phyloP scores from a whole-genome alignment of 2,797 vertebrate species.

The Hyperoplus immaculatus region DNA sequence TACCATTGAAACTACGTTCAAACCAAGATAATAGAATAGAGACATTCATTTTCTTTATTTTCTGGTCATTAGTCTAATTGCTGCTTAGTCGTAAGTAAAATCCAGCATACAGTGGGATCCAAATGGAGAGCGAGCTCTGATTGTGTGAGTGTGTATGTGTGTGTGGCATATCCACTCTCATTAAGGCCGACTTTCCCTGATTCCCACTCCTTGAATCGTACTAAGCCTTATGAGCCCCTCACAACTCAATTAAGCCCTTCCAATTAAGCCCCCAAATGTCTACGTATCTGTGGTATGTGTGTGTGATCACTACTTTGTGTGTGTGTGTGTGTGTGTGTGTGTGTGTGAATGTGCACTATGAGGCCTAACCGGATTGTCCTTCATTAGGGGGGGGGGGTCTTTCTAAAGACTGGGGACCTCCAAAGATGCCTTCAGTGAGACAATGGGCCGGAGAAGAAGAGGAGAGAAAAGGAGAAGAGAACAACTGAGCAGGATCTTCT shows the following conservation, averaged over 20 bases:
- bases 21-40: constrained; percentile 38
- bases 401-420: constrained; percentile 79
- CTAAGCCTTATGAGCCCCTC: constrained; percentile 84
- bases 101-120: constrained; percentile 54
- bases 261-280: constrained; percentile 78
- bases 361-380: constrained; percentile 86
- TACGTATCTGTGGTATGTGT: constrained; percentile 39
- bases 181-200: constrained; percentile 80
- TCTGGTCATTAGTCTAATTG: constrained; percentile 79
- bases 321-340: constrained; percentile 30
- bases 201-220: constrained; percentile 78
- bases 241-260: constrained; percentile 84
- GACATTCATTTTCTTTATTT: constrained; percentile 62
- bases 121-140: constrained; percentile 51
- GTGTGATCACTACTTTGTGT: constrained; percentile 36
- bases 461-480: constrained; percentile 60
- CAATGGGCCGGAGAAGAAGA: constrained; percentile 76
- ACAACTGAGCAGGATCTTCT: constrained; percentile 74
- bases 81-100: constrained; percentile 61
- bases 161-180: constrained; percentile 74
- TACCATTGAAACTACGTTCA: constrained; percentile 12
- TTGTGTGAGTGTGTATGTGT: constrained; percentile 39
- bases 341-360: constrained; percentile 15
- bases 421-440: constrained; percentile 82
- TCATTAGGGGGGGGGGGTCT: constrained; percentile 80